Percentiles rank a stretch among this genome's conserved stretches.
phyloP scores from a whole-genome alignment of 1,140 invertebrate species.

The Andricus grossulariae region DNA sequence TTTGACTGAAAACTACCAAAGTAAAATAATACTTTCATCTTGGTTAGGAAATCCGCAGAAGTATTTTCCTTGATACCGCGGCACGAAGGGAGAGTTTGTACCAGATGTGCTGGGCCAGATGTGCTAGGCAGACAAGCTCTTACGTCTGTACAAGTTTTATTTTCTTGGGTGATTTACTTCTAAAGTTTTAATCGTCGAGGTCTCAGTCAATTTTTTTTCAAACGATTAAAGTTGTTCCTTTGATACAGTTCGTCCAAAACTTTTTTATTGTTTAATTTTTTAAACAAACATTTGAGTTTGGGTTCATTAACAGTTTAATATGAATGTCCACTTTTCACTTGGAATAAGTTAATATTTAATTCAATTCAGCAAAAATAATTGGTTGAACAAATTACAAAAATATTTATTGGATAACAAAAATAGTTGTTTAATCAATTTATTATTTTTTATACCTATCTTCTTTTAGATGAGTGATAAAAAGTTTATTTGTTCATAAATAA shows the following conservation, averaged over 20 bases:
- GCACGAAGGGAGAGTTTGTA: not conserved
- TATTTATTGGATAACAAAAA: no score
- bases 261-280: slow-evolving; percentile 1
- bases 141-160: not conserved
- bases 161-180: not conserved
- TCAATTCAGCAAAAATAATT: no score
- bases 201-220: slow-evolving; percentile 1
- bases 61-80: not conserved
- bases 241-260: not conserved
- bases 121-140: not conserved
- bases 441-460: no score
- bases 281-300: slow-evolving; percentile 9
- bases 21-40: slow-evolving; percentile 2
- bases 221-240: not conserved
- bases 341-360: no score
- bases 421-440: no score
- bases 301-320: not conserved
- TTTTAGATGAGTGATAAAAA: no score
- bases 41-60: not conserved
- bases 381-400: no score
- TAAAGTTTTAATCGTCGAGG: slow-evolving; percentile 9
- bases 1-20: not conserved
- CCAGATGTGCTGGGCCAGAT: not conserved
- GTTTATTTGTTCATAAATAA: no score
- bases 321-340: no score